A percentile compares a stretch with the other conserved stretches of the same genome.
Evolutionary conservation across 2,888 invertebrate species (phyloP).

Genomic region (Tryphoninae sp.): DNA sequence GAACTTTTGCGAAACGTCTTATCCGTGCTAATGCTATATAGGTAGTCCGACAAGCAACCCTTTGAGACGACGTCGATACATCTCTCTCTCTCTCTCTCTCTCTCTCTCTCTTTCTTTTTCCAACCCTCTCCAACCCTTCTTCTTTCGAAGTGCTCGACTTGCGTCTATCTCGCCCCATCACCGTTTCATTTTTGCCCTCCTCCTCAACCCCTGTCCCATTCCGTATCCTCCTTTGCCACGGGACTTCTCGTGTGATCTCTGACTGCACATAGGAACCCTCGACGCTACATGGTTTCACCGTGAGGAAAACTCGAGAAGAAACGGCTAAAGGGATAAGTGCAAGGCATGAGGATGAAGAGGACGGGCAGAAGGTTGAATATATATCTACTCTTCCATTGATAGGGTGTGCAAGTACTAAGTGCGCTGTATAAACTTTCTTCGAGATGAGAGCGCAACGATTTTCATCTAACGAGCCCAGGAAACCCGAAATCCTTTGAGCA

Average conservation of each 20-base stretch:
- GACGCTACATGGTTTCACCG: not conserved
- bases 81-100: constrained; percentile 57
- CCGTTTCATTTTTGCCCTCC: constrained; percentile 9
- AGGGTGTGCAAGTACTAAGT: not conserved
- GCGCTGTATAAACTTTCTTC: not conserved
- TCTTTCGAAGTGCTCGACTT: constrained; percentile 48
- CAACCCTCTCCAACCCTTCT: constrained; percentile 55
- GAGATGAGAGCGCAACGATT: constrained; percentile 7
- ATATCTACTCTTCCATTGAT: not conserved
- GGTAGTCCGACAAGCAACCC: constrained; percentile 58
- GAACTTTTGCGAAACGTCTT: constrained; percentile 64
- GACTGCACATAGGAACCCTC: constrained; percentile 8
- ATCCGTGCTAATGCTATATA: constrained; percentile 49
- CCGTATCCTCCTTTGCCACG: constrained; percentile 5
- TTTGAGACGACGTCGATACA: constrained; percentile 70
- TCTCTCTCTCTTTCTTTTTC: constrained; percentile 37
- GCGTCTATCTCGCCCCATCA: constrained; percentile 27
- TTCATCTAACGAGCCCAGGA: constrained; percentile 4
- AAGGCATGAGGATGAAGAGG: not conserved
- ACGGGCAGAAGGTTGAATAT: constrained; percentile 2
- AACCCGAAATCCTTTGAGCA: constrained; percentile 22
- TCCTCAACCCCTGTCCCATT: constrained; percentile 1
- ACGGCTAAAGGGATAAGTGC: not conserved
- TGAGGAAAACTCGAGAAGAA: constrained; percentile 12
- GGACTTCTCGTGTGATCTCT: constrained; percentile 46